Evolutionary conservation across 2,113 vertebrate species (phyloP), one percentile per base, ranked within the genome.

Genomic region (Phrynosoma blainvillii): DNA sequence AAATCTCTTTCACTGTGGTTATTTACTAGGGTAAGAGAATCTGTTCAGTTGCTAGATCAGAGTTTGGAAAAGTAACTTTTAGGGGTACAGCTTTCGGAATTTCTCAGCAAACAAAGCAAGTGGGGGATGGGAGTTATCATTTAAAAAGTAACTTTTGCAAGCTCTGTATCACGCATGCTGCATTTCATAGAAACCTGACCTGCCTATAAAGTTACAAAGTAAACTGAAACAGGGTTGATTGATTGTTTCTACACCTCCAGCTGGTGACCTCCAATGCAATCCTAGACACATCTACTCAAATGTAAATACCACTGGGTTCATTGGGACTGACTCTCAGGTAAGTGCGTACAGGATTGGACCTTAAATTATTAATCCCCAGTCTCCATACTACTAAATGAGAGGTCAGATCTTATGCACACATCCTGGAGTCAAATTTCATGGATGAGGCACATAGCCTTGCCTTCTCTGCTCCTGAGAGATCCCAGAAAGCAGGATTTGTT

Each of bases 121-220:
- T 62, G 2, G 59, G 56, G 59, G 59, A 62, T 18, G 59, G 59
- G 59, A 62, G 59, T 62, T 62, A 16, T 62, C 59, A 47, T 47
- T 18, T 18, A 62, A 62, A 62, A 62, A 62, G 59, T 62, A 62
- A 62, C 59, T 62, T 62, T 62, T 62, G 13, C 59, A 62, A 62
- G 59, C 59, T 62, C 59, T 62, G 59, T 81, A 87, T 86, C 65
- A 71, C 21, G 32, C 47, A 18, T 20, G 42, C 11, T n/a, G n/a
- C 36, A 36, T 77, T 88, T 84, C 74, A 42, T 62, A 88, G 62
- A 54, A 78, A 83, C 40, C 7, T 78, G 65, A 47, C 30, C 59
- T 25, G 27, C 32, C 8, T 54, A 25, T 81, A 68, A 52, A 20
- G 9, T 87, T 81, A 81, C 78, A 73, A 81, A 81, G 68, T 52